Evolutionary conservation across 2,888 invertebrate species (phyloP).

Genomic region (Archaeoteleia sp.): DNA sequence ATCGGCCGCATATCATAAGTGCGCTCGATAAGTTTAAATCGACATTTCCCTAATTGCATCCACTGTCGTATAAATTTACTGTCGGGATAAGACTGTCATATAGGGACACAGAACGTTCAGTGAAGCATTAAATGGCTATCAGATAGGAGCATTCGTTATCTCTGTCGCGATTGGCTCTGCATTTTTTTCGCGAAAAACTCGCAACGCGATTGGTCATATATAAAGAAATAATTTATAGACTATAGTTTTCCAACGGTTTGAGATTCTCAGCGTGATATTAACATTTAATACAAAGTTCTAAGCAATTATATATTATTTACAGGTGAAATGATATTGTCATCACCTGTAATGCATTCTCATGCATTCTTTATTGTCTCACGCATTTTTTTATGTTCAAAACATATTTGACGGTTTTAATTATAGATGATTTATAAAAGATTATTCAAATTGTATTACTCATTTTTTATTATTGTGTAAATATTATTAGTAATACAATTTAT

Average conservation of each 20-base stretch:
- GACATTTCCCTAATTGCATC: conserved; percentile 25
- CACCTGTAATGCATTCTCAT: too few relatives aligned
- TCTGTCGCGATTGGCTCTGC: conserved; percentile 23
- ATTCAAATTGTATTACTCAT: too few relatives aligned
- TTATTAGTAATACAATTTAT: too few relatives aligned
- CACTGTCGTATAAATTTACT: conserved; percentile 26
- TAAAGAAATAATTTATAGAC: conserved; percentile 39
- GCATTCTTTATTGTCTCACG: too few relatives aligned
- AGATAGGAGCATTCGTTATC: conserved; percentile 31
- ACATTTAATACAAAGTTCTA: conserved; percentile 42
- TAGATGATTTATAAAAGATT: too few relatives aligned
- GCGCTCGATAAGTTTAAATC: not conserved
- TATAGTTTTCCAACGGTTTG: conserved; percentile 41
- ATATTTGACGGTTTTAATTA: too few relatives aligned
- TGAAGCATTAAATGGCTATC: conserved; percentile 22
- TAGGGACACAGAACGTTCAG: conserved; percentile 3
- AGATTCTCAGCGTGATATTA: conserved; percentile 38
- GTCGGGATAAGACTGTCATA: conserved; percentile 7
- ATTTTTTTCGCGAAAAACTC: conserved; percentile 28
- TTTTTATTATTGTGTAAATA: too few relatives aligned
- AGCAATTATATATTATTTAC: conserved; percentile 34
- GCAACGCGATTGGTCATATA: conserved; percentile 32
- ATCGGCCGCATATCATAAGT: too few relatives aligned
- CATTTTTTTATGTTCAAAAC: too few relatives aligned
- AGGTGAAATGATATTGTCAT: too few relatives aligned